Percentiles rank a stretch among this genome's conserved stretches.
These are phyloP conservation scores for Andrena camellia DNA, from an alignment of 2,888 invertebrate species.

Conservation along the genomic window DNA sequence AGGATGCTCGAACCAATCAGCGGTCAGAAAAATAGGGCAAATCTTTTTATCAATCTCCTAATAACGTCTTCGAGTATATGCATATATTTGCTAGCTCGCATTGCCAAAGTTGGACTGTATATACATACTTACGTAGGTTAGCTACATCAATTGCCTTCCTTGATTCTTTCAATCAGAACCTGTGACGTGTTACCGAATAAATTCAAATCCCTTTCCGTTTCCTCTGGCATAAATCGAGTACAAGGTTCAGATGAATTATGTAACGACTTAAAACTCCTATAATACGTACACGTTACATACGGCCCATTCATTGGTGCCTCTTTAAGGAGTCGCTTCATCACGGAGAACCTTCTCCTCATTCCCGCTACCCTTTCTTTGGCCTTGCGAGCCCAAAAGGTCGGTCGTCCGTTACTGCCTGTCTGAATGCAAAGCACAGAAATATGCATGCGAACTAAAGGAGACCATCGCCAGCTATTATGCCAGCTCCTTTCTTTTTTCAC, in stretches of 20 bases:
- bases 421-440: conserved; percentile 62
- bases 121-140: not conserved
- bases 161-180: no score
- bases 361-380: conserved; percentile 36
- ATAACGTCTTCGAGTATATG: not conserved
- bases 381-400: conserved; percentile 45
- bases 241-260: conserved; percentile 12
- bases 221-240: not conserved
- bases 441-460: conserved; percentile 53
- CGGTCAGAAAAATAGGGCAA: not conserved
- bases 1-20: conserved; percentile 19
- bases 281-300: conserved; percentile 20
- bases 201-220: not conserved
- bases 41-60: conserved; percentile 3
- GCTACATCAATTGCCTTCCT: no score
- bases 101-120: not conserved
- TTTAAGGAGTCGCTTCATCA: conserved; percentile 47
- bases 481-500: conserved; percentile 9
- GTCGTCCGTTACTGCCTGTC: conserved; percentile 51
- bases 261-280: conserved; percentile 24
- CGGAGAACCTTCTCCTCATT: conserved; percentile 44
- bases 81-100: not conserved
- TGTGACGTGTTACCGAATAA: no score
- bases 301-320: conserved; percentile 33
- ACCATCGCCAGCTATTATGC: conserved; percentile 54